These are phyloP conservation scores for Carapus acus DNA, from an alignment of 2,797 vertebrate genomes.

Conservation along the genomic window DNA sequence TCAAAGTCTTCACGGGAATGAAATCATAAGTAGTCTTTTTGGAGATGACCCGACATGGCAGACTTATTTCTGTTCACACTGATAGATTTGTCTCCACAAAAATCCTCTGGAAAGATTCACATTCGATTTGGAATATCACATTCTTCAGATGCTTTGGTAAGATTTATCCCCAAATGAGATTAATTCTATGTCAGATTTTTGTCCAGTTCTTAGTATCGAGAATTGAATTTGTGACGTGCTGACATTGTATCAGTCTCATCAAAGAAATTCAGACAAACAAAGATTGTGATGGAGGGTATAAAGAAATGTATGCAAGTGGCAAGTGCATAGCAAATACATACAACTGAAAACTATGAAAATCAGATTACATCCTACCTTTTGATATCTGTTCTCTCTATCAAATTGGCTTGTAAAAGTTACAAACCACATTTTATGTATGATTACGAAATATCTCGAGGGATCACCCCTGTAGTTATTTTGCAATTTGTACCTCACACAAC, in stretches of 20 bases:
- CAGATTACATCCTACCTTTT: no score
- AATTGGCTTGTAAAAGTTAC: no score
- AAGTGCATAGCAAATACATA: no score
- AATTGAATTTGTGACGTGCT: background rate
- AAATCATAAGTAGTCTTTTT: no score
- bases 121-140: background rate
- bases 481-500: conserved; percentile 15
- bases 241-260: background rate
- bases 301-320: no score
- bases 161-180: conserved; percentile 2
- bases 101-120: background rate
- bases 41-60: conserved; percentile 9
- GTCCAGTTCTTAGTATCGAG: background rate
- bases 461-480: conserved; percentile 17
- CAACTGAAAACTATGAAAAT: no score
- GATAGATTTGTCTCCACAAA: conserved; percentile 15
- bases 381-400: no score
- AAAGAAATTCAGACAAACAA: no score
- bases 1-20: no score
- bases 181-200: background rate
- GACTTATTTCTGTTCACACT: conserved; percentile 1
- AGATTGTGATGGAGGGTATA: no score
- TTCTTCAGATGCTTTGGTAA: no score
- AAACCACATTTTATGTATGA: no score
- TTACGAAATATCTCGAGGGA: background rate